These are phyloP conservation scores for Drosophila borborema DNA, from an alignment of 2,888 invertebrate species.

Conservation along the genomic window DNA sequence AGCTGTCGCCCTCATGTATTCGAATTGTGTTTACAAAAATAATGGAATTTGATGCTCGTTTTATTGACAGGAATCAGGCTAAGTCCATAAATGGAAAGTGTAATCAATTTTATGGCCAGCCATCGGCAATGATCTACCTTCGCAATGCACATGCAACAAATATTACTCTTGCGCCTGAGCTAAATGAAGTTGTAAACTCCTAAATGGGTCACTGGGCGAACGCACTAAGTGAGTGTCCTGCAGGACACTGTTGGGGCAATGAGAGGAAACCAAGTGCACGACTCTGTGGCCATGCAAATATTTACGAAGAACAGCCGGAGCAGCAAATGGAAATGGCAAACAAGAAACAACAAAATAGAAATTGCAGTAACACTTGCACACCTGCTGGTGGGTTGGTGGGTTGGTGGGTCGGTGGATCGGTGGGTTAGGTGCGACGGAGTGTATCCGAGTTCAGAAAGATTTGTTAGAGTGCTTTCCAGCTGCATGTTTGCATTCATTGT, in stretches of 20 bases:
- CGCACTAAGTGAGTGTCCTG: slow-evolving; percentile 8
- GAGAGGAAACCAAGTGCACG: slow-evolving; percentile 13
- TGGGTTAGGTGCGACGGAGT: not conserved
- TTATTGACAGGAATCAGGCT: slow-evolving; percentile 56
- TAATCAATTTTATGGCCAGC: slow-evolving; percentile 29
- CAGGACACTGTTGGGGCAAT: not conserved
- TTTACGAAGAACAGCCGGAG: slow-evolving; percentile 21
- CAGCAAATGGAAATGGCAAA: slow-evolving; percentile 46
- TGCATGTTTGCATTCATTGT: slow-evolving; percentile 10
- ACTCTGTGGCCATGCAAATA: slow-evolving; percentile 22
- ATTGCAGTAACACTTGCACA: slow-evolving; percentile 29
- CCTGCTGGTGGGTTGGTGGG: slow-evolving; percentile 5
- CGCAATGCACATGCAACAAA: slow-evolving; percentile 20
- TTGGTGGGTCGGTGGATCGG: not conserved
- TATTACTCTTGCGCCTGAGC: slow-evolving; percentile 47
- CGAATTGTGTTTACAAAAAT: slow-evolving; percentile 64
- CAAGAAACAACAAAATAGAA: slow-evolving; percentile 38
- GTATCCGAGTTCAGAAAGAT: not conserved
- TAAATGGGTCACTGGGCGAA: slow-evolving; percentile 26
- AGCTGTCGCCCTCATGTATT: slow-evolving; percentile 20
- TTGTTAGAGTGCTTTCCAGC: slow-evolving; percentile 14
- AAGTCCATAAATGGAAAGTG: not conserved
- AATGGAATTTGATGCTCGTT: slow-evolving; percentile 73
- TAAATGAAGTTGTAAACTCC: slow-evolving; percentile 21
- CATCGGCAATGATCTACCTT: not conserved